phyloP scores from a whole-genome alignment of 2,113 vertebrate genomes.

The Candoia aspera region DNA sequence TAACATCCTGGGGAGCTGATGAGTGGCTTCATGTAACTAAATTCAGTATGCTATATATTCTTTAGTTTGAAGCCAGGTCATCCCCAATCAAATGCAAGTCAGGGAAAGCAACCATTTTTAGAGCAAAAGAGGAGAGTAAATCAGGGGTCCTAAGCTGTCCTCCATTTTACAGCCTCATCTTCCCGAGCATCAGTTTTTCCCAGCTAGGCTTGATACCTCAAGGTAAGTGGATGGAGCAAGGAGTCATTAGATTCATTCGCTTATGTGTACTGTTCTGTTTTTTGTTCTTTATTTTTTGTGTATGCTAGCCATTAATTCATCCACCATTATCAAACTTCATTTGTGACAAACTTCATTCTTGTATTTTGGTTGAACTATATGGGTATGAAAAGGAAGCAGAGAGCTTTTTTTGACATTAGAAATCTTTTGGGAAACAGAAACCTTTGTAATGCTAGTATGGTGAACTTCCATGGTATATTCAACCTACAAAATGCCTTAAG shows the following conservation, averaged over 20 bases:
- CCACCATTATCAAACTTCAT: neutral
- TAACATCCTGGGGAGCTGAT: neutral
- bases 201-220: neutral
- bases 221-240: neutral
- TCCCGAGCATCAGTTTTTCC: neutral
- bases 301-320: no score
- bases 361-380: neutral
- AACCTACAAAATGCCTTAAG: no score
- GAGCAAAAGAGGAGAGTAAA: neutral
- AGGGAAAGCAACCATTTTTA: neutral
- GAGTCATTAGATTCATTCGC: neutral
- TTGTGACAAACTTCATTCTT: neutral
- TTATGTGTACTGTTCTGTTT: neutral
- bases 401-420: no score
- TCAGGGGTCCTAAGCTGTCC: neutral
- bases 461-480: no score
- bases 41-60: neutral
- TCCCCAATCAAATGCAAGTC: neutral
- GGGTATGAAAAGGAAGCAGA: neutral
- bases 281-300: neutral
- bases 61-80: neutral
- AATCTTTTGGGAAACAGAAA: no score
- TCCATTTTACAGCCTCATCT: neutral
- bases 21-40: neutral
- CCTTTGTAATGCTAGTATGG: no score